Evolutionary conservation across 2,888 invertebrate genomes (phyloP).

Genomic region (Hypselothyrea guttata): DNA sequence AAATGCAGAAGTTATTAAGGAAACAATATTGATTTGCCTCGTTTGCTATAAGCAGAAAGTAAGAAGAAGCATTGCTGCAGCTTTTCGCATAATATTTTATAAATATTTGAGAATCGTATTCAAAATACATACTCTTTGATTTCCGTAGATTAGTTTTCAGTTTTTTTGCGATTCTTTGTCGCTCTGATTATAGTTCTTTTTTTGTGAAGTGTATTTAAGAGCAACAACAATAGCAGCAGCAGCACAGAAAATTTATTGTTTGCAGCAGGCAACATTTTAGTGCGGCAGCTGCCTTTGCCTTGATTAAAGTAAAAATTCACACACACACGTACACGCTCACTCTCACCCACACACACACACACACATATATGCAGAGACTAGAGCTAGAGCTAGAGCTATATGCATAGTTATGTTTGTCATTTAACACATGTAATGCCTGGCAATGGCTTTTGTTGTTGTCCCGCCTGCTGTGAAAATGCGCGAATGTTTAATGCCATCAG

Average conservation of each 20-base stretch:
- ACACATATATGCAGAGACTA: conserved; percentile 2
- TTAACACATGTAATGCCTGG: conserved; percentile 63
- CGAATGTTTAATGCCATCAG: conserved; percentile 53
- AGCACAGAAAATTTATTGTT: conserved; percentile 69
- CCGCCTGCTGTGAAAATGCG: conserved; percentile 50
- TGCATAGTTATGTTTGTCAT: conserved; percentile 66
- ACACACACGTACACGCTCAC: conserved; percentile 4
- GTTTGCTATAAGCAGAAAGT: too few species aligned
- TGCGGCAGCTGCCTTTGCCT: conserved; percentile 58
- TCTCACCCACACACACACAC: too few species aligned
- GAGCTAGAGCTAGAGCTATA: conserved; percentile 30
- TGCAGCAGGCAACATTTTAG: conserved; percentile 49
- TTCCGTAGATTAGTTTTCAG: too few species aligned
- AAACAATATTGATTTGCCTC: too few species aligned
- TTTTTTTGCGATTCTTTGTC: too few species aligned
- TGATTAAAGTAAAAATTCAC: conserved; percentile 63
- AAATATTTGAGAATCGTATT: too few species aligned
- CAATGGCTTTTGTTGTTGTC: conserved; percentile 59
- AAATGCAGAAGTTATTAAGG: too few species aligned
- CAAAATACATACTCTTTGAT: too few species aligned
- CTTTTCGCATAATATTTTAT: too few species aligned
- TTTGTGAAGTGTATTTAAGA: too few species aligned
- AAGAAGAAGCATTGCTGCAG: too few species aligned
- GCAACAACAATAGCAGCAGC: conserved; percentile 15
- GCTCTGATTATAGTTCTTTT: too few species aligned